phyloP scores from a whole-genome alignment of 2,888 invertebrate genomes.

The Catonia carolina region DNA sequence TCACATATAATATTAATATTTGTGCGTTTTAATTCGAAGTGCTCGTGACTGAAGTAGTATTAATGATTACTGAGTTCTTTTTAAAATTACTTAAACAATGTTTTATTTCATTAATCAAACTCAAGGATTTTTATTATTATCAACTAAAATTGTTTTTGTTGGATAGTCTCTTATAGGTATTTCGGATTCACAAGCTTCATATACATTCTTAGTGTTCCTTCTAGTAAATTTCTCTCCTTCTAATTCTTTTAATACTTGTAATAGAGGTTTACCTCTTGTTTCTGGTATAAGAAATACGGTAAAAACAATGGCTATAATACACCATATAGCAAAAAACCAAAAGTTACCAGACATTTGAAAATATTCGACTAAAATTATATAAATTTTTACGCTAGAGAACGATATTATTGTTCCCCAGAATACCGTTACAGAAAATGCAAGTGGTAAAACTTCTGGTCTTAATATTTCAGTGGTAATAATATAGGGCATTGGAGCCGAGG shows the following conservation, averaged over 20 bases:
- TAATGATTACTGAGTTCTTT: too few relatives aligned
- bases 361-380: constrained; percentile 40
- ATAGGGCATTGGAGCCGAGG: constrained; percentile 45
- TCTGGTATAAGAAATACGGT: constrained; percentile 43
- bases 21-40: too few relatives aligned
- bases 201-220: too few relatives aligned
- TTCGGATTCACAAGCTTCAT: too few relatives aligned
- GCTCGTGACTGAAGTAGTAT: too few relatives aligned
- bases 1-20: too few relatives aligned
- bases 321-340: constrained; percentile 42
- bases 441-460: constrained; percentile 42
- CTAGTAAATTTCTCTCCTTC: constrained; percentile 20
- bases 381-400: constrained; percentile 42
- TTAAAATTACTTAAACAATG: too few relatives aligned
- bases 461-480: constrained; percentile 45
- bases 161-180: too few relatives aligned
- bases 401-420: constrained; percentile 44
- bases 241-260: constrained; percentile 41
- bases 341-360: constrained; percentile 43
- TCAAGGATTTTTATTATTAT: too few relatives aligned
- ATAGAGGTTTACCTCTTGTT: constrained; percentile 43
- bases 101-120: too few relatives aligned
- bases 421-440: constrained; percentile 45
- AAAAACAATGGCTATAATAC: constrained; percentile 39
- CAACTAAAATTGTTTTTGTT: too few relatives aligned